Evolutionary conservation across 1,140 invertebrate species (phyloP).

Genomic region (Callitettix versicolor): DNA sequence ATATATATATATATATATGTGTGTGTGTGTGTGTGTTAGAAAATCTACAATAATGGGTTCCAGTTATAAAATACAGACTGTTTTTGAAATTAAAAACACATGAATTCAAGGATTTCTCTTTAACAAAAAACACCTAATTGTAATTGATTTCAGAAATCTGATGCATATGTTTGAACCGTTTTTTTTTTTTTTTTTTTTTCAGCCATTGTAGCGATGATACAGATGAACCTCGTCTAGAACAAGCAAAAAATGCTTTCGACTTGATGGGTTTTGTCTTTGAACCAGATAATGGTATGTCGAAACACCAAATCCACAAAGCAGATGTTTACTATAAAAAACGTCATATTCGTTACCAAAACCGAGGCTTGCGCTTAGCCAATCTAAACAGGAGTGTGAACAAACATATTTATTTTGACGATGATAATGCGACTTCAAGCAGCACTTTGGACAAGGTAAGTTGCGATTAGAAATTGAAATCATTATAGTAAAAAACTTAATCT

Average conservation of each 20-base stretch:
- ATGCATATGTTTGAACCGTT: too few species aligned
- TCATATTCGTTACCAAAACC: slow-evolving; percentile 46
- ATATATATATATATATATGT: too few species aligned
- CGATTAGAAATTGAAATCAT: too few species aligned
- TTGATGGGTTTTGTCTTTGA: slow-evolving; percentile 50
- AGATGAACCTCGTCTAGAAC: slow-evolving; percentile 33
- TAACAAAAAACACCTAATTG: too few species aligned
- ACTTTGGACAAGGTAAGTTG: background rate
- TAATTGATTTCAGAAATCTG: too few species aligned
- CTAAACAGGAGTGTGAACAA: slow-evolving; percentile 32
- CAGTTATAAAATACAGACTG: too few species aligned
- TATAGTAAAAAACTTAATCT: too few species aligned
- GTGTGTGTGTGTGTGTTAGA: too few species aligned
- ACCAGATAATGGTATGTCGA: slow-evolving; percentile 1
- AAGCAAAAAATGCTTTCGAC: slow-evolving; percentile 50
- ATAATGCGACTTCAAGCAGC: slow-evolving; percentile 31
- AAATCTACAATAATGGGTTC: too few species aligned
- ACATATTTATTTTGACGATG: slow-evolving; percentile 54
- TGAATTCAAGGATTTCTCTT: too few species aligned
- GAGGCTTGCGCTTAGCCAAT: slow-evolving; percentile 34
- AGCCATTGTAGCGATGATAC: slow-evolving; percentile 14
- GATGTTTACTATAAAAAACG: slow-evolving; percentile 51
- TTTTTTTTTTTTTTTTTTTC: too few species aligned
- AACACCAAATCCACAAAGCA: slow-evolving; percentile 33
- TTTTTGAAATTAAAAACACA: too few species aligned